Evolutionary conservation across 2,113 vertebrate genomes (phyloP), one percentile per base, ranked within the genome.

Genomic region (Corynorhinus townsendii): DNA sequence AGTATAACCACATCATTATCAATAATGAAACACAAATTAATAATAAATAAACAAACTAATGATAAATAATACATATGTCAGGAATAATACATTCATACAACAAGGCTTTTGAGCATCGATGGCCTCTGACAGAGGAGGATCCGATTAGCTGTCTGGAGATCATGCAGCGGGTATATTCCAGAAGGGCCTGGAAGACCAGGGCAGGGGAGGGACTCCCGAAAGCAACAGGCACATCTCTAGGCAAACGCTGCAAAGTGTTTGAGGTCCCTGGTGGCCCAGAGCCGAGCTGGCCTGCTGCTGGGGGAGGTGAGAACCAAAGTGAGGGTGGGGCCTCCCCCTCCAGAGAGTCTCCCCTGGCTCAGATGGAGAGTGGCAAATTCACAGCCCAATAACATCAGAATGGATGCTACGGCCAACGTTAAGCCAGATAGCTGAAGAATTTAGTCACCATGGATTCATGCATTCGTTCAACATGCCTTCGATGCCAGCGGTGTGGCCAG

Each of bases 41-140:
- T 97, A 97, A 97, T 97, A 97, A 97, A 97, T 96, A 97, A 97
- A 97, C 95, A 97, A 97, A 97, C 91, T 89, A 91, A 91, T 85
- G 97, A 93, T 97, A 94, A 97, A 97, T 97, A 97, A 97, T 96
- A 89, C 94, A 97, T 92, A 77, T 3, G 8, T 43, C 91, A 89
- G 97, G 96, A 94, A 96, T 97, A 97, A 97, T 97, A 91, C 96
- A 97, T 97, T 77, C 88, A 54, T 73, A 64, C 45, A 49, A 80
- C 49, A 54, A 95, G 91, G 76, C 68, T 83, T 96, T 89, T 71
- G 89, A 95, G 83, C 79, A 77, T 91, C 69, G 80, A 69, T 93
- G 90, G 95, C 97, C 35, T 95, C 94, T 93, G 96, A 95, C 91
- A 43, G 89, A 82, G 56, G 79, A 59, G 59, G 71, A 93, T 89